Base-by-base conservation (phyloP, 2,113 vertebrate species). In the Varanus salvator region DNA sequence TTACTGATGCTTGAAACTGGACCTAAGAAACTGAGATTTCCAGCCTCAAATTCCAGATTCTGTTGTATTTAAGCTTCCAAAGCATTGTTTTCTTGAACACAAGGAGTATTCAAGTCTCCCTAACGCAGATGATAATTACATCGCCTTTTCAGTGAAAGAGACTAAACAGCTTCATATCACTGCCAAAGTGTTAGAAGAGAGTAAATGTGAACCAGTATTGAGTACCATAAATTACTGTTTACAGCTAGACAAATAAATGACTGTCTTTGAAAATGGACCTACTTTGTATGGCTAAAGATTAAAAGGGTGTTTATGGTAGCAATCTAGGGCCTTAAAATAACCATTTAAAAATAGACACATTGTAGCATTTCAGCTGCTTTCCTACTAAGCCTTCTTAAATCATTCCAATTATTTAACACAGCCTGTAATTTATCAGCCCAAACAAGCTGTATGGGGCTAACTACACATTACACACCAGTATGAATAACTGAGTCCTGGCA, bases 161-260 rank as follows among this genome's bases (percentile, higher is more conserved):
- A 91, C 83, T 88, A 23, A 95, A 93, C 29, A 93, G 69, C 84
- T 92, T 96, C 93, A 92, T 90, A 77, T 64, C 86, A 89, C 66
- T 94, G 93, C 90, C 89, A 92, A 85, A 38, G 78, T 93, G 77
- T 90, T 90, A 87, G 29, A 78, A 92, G 93, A 88, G 77, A 94
- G 76, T 90, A 92, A 92, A 68, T 92, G 93, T 93, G 96, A 96
- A 93, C 88, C 75, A 69, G 90, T 87, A 91, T 11, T 1, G 34
- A 54, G 66, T 87, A 92, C 89, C 91, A 95, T 92, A 96, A 97
- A 96, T 97, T 93, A 95, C 87, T 96, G 93, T 97, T 96, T 96
- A 94, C 94, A 94, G 90, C 89, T 88, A 95, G 90, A 91, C 54
- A 94, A 95, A 93, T 94, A 95, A 96, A 95, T 4, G 48, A 85